Evolutionary conservation across 2,113 vertebrate genomes (phyloP).

Genomic region (Hippocampus guttulatus): DNA sequence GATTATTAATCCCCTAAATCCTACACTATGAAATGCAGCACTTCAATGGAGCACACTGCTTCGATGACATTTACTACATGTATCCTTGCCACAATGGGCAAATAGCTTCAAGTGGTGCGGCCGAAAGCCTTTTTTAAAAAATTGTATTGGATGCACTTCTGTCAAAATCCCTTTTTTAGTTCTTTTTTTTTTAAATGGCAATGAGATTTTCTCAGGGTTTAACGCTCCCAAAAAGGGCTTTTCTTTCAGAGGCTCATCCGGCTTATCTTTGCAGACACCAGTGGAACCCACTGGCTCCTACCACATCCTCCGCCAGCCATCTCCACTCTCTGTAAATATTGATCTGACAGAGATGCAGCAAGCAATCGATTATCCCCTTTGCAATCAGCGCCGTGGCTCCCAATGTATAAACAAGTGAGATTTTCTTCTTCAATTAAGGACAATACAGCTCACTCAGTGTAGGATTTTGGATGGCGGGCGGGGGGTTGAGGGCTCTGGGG

Average conservation of each 20-base stretch:
- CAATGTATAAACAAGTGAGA: slow-evolving; percentile 48
- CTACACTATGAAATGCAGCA: slow-evolving; percentile 30
- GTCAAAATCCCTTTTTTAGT: slow-evolving; percentile 21
- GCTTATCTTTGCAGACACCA: slow-evolving; percentile 41
- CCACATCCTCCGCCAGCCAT: slow-evolving; percentile 11
- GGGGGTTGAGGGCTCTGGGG: not conserved
- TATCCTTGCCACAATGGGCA: slow-evolving; percentile 26
- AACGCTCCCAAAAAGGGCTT: slow-evolving; percentile 32
- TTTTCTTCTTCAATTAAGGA: slow-evolving; percentile 29
- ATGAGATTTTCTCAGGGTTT: slow-evolving; percentile 40
- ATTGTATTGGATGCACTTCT: slow-evolving; percentile 44
- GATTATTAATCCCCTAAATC: slow-evolving; percentile 38
- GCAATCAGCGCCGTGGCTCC: slow-evolving; percentile 39
- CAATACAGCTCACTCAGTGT: not conserved
- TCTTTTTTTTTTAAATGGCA: slow-evolving; percentile 11
- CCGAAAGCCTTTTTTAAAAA: slow-evolving; percentile 11
- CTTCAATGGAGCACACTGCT: slow-evolving; percentile 12
- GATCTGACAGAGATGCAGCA: slow-evolving; percentile 53
- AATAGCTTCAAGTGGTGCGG: slow-evolving; percentile 27
- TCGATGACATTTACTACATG: slow-evolving; percentile 24
- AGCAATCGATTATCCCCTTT: slow-evolving; percentile 54
- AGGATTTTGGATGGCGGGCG: not conserved
- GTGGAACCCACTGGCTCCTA: slow-evolving; percentile 26
- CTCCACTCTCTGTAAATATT: slow-evolving; percentile 40
- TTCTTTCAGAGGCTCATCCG: slow-evolving; percentile 26